Base-by-base conservation (phyloP, 2,797 vertebrate genomes). In the Hippoglossus hippoglossus region DNA sequence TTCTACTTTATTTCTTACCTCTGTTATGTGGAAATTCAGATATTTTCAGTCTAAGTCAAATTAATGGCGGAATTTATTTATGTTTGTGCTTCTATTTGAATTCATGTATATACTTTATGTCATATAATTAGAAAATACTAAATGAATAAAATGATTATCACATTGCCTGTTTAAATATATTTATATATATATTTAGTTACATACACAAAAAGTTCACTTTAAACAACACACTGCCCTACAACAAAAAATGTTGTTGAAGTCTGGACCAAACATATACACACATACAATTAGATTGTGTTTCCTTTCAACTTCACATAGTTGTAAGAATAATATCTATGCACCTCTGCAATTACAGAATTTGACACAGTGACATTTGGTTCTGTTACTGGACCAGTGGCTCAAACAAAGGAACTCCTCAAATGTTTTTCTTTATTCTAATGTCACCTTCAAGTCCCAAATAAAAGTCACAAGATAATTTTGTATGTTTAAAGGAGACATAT, bases 261-360 rank as follows among this genome's bases (percentile, higher is more conserved):
- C 31, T 34, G 31, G 31, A 34, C 31, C 9, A 34, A 2, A 31
- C 28, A 31, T 2, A 31, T 31, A 31, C 7, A 31, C 28, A 34
- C 9, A 34, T 10, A 34, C 31, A 34, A 34, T 9, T 34, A 34
- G 9, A 34, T 11, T 34, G 2, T 0, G 31, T 34, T 34, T 34
- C 31, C 10, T 34, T 34, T 10, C 4, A 26, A 26, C 26, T 26
- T 26, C 25, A 26, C 31, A 9, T 9, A 9, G 22, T 62, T 46
- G 41, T 86, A 87, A 90, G 84, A 92, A 88, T 57, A 78, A 88
- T 83, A 87, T 82, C 67, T 88, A 90, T 77, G n/a, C 26, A 46
- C 55, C 68, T 73, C 79, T 87, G 70, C 80, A 84, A 73, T 67
- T 63, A 80, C 83, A 88, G 81, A 86, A 75, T 89, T 77, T 63